Evolutionary conservation across 92 coral and sea anemone species (phyloP).

Genomic region (Blastomussa wellsi): DNA sequence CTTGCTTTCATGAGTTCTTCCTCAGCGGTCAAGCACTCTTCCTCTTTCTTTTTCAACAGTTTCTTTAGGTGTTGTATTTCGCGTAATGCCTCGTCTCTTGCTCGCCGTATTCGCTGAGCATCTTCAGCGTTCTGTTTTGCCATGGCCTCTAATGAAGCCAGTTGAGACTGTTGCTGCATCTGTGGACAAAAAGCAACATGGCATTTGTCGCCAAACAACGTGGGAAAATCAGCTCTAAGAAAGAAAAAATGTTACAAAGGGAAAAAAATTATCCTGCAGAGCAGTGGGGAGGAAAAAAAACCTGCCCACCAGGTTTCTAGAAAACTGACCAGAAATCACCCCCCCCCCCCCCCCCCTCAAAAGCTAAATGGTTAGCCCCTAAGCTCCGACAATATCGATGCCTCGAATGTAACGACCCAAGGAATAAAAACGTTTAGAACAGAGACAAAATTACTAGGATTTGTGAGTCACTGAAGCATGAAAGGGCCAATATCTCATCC

Average conservation of each 20-base stretch:
- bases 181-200: conserved; percentile 9
- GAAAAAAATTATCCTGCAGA: no score
- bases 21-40: conserved; percentile 63
- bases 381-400: background rate
- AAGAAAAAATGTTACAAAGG: no score
- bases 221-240: background rate
- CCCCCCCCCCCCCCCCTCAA: no score
- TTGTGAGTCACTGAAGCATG: no score
- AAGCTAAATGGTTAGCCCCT: no score
- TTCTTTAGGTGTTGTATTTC: conserved; percentile 79
- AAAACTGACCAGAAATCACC: no score
- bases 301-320: no score
- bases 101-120: conserved; percentile 70
- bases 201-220: background rate
- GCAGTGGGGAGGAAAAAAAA: no score
- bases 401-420: no score
- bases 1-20: conserved; percentile 77
- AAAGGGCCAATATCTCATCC: no score
- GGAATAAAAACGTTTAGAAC: no score
- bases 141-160: conserved; percentile 48
- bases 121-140: conserved; percentile 73
- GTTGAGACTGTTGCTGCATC: conserved; percentile 69
- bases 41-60: conserved; percentile 73
- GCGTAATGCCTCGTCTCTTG: conserved; percentile 90
- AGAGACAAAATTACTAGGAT: no score